Evolutionary conservation across 2,888 invertebrate species (phyloP).

Genomic region (Biston stratarius): DNA sequence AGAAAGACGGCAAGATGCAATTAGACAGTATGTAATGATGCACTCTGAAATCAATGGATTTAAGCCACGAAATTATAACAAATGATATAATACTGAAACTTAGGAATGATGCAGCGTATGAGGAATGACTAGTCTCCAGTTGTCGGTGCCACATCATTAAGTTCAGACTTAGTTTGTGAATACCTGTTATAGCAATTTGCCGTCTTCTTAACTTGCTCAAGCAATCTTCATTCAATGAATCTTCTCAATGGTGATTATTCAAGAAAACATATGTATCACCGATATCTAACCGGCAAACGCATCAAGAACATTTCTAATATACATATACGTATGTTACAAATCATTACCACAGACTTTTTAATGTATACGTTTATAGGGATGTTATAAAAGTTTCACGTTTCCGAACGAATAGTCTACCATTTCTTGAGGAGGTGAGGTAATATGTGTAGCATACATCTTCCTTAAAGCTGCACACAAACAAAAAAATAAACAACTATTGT

Average conservation of each 20-base stretch:
- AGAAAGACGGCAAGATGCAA: conserved; percentile 86
- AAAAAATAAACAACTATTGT: too few relatives aligned
- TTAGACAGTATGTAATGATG: conserved; percentile 69
- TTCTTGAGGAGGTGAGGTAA: too few relatives aligned
- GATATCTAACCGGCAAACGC: conserved; percentile 38
- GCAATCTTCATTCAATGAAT: conserved; percentile 34
- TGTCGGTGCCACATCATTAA: conserved; percentile 84
- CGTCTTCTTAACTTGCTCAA: conserved; percentile 72
- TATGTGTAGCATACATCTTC: too few relatives aligned
- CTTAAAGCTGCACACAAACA: too few relatives aligned
- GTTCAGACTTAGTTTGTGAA: conserved; percentile 55
- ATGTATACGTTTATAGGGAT: background rate
- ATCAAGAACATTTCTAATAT: conserved; percentile 49
- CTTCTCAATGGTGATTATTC: conserved; percentile 39
- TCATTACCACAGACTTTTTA: background rate
- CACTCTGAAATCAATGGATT: conserved; percentile 78
- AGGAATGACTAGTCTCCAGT: conserved; percentile 58
- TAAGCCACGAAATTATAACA: conserved; percentile 72
- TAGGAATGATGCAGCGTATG: conserved; percentile 75
- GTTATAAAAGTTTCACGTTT: too few relatives aligned
- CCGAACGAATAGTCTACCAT: too few relatives aligned
- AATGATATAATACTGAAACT: conserved; percentile 67
- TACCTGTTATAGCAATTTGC: conserved; percentile 80
- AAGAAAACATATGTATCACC: conserved; percentile 33
- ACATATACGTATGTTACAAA: background rate